These are phyloP conservation scores for Danionella cerebrum DNA, from an alignment of 2,113 vertebrate species.

Conservation along the genomic window DNA sequence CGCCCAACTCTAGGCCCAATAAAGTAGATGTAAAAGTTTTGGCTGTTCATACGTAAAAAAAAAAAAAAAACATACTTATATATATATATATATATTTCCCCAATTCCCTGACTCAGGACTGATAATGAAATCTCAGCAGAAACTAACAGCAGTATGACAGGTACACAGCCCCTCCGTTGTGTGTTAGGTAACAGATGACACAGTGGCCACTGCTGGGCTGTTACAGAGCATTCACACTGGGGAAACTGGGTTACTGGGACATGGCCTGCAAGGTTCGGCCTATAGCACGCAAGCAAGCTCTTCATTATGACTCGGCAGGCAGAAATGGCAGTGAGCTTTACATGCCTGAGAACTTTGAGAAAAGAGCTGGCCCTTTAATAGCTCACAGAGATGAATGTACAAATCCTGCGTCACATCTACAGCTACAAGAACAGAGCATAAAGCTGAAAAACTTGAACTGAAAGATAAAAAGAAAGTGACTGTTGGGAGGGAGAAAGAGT, in stretches of 20 bases:
- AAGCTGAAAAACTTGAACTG: not conserved
- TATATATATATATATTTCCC: too few relatives aligned
- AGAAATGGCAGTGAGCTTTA: constrained; percentile 61
- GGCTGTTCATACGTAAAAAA: too few relatives aligned
- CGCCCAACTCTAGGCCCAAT: too few relatives aligned
- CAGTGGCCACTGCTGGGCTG: constrained; percentile 63
- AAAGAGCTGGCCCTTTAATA: constrained; percentile 58
- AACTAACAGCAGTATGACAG: not conserved
- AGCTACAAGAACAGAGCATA: not conserved
- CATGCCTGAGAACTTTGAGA: constrained; percentile 14
- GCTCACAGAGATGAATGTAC: constrained; percentile 48
- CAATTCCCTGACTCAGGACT: too few relatives aligned
- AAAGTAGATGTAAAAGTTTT: too few relatives aligned
- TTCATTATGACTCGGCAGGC: constrained; percentile 78
- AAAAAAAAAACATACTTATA: too few relatives aligned
- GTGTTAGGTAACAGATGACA: constrained; percentile 74
- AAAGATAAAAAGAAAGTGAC: not conserved
- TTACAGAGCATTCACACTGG: constrained; percentile 65
- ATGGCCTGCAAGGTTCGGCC: constrained; percentile 83
- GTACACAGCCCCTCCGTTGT: not conserved
- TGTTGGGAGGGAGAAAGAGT: not conserved
- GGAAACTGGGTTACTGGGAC: constrained; percentile 93
- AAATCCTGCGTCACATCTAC: constrained; percentile 41
- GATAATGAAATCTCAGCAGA: not conserved
- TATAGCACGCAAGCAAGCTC: constrained; percentile 72